Percentiles rank a stretch among this genome's conserved stretches.
Evolutionary conservation across 2,797 vertebrate genomes (phyloP).

Genomic region (Lacerta agilis): DNA sequence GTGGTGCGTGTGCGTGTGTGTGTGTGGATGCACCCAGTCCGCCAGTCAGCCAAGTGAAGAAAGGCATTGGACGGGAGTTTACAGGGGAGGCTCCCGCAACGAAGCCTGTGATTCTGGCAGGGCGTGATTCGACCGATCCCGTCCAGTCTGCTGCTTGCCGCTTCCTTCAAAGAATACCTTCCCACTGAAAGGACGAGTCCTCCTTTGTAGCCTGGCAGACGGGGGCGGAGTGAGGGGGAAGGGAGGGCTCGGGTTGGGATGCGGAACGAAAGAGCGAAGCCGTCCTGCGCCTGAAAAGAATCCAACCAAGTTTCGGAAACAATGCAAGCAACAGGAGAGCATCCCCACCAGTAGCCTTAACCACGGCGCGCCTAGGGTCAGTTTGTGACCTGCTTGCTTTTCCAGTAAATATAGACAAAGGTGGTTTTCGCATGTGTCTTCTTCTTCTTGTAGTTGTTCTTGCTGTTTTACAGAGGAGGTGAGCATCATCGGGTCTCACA

Average conservation of each 20-base stretch:
- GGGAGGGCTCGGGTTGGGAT: too few species aligned
- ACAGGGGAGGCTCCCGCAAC: not conserved
- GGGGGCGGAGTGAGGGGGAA: not conserved
- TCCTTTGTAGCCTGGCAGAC: not conserved
- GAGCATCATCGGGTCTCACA: not conserved
- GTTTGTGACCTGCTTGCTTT: not conserved
- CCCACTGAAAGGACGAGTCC: not conserved
- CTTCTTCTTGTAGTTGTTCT: too few species aligned
- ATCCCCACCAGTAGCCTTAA: not conserved
- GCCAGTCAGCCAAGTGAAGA: not conserved
- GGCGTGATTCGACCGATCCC: not conserved
- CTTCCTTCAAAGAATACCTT: not conserved
- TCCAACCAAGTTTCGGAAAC: not conserved
- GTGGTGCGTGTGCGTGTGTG: not conserved
- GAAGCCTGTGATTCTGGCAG: not conserved
- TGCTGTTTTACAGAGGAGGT: not conserved
- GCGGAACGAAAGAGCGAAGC: not conserved
- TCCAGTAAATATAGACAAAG: not conserved
- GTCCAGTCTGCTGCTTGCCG: not conserved
- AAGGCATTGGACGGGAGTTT: not conserved
- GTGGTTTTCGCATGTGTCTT: not conserved
- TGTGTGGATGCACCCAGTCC: not conserved
- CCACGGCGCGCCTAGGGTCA: not conserved
- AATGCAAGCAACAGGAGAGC: not conserved
- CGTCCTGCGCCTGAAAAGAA: not conserved